Base-by-base conservation (phyloP, 2,113 vertebrate species). In the Thunnus thynnus region DNA sequence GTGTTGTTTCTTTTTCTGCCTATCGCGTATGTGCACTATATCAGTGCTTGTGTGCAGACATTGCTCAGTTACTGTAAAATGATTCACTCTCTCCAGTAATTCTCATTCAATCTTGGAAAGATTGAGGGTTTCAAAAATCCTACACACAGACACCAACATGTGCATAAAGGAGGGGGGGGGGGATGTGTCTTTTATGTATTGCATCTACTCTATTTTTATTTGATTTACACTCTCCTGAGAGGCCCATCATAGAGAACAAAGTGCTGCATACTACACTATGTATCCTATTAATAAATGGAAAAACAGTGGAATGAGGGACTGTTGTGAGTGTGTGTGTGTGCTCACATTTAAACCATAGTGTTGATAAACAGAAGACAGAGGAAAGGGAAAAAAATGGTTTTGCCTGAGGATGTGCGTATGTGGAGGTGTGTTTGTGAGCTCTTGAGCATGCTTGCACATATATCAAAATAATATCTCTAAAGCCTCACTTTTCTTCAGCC, bases 171-270 rank as follows among this genome's bases (percentile, higher is more conserved):
- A 22, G 22, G 22, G 22, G 22, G 22, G 27, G 50, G 30, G 27
- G 41, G 32, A 36, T 50, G 22, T 74, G 25, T 75, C n/a, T 67
- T 70, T 70, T 81, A 83, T 87, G 68, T 78, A 82, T 78, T 77
- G 69, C 69, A 76, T 78, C 20, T 78, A 1, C 54, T 83, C 27
- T 75, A 41, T 79, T 84, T 83, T 58, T 73, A 68, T 90, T 82
- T 85, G 81, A 88, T 83, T 85, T 83, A 47, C 30, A n/a, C 32
- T 73, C 82, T 86, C 81, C 60, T 47, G 75, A 76, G 63, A 66
- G 64, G 48, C 56, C 36, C 70, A 57, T 86, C 84, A 80, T 27
- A 7, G 61, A 72, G 80, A 87, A 65, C 73, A 86, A 82, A 68
- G 60, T 30, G 62, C 27, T 51, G 50, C 67, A 73, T 80, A 71